A percentile compares a stretch with the other conserved stretches of the same genome.
These are phyloP conservation scores for Cephonodes hylas DNA, from an alignment of 2,888 invertebrate species.

Conservation along the genomic window DNA sequence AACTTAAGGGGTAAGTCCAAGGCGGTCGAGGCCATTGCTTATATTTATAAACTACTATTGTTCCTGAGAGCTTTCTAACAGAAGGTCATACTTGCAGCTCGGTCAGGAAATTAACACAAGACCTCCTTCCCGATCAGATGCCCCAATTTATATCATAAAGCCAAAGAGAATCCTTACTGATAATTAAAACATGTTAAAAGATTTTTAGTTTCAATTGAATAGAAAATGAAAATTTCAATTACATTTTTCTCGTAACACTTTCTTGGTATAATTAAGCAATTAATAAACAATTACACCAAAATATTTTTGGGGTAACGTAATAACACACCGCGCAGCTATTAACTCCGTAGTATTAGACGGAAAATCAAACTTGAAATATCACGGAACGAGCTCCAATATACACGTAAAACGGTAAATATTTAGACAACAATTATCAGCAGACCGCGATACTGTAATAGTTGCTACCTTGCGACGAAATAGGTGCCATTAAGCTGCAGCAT, in stretches of 20 bases:
- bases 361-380: constrained; percentile 46
- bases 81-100: too few species aligned
- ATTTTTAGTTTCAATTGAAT: too few species aligned
- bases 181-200: too few species aligned
- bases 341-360: constrained; percentile 24
- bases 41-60: too few species aligned
- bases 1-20: too few species aligned
- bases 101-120: too few species aligned
- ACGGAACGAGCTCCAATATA: constrained; percentile 53
- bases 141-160: too few species aligned
- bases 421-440: constrained; percentile 73
- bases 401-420: constrained; percentile 67
- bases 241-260: neutral
- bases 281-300: neutral
- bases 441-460: constrained; percentile 57
- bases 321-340: constrained; percentile 14
- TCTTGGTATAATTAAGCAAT: neutral
- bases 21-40: too few species aligned
- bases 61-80: too few species aligned
- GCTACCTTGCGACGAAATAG: constrained; percentile 33
- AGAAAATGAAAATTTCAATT: too few species aligned
- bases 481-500: constrained; percentile 12
- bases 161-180: too few species aligned
- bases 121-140: too few species aligned
- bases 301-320: neutral